phyloP scores from a whole-genome alignment of 2,888 invertebrate species.

The Pomacea canaliculata region DNA sequence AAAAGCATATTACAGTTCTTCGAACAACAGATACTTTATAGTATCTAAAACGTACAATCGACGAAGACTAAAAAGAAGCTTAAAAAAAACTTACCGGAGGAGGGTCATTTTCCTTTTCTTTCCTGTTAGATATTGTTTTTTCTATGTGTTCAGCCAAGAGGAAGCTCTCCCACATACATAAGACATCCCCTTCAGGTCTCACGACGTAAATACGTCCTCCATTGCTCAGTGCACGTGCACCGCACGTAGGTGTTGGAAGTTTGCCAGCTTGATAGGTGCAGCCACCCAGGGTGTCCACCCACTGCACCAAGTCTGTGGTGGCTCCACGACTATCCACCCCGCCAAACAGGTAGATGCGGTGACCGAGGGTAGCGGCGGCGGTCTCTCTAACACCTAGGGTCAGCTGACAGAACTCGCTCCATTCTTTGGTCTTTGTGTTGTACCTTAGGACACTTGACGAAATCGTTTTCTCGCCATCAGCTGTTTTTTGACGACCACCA shows the following conservation, averaged over 20 bases:
- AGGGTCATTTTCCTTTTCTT: no score
- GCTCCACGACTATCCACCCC: not conserved
- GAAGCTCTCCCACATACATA: not conserved
- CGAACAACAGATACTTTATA: no score
- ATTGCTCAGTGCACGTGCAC: not conserved
- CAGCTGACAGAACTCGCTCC: conserved; percentile 7
- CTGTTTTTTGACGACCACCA: conserved; percentile 6
- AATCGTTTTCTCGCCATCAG: not conserved
- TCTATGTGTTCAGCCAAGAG: not conserved
- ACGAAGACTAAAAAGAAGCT: no score
- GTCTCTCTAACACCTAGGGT: not conserved
- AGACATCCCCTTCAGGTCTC: not conserved
- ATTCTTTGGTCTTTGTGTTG: not conserved
- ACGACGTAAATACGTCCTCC: conserved; percentile 4
- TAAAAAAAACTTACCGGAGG: no score
- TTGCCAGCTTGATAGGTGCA: not conserved
- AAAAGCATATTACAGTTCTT: no score
- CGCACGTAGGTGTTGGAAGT: not conserved
- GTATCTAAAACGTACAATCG: no score
- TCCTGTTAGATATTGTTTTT: no score
- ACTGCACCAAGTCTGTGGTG: conserved; percentile 7
- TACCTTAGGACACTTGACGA: conserved; percentile 4
- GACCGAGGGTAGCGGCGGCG: conserved; percentile 5
- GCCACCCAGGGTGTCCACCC: conserved; percentile 5
- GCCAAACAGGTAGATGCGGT: not conserved